Conservation (phyloP, 1,140 invertebrate species). For the Atta colombica region DNA sequence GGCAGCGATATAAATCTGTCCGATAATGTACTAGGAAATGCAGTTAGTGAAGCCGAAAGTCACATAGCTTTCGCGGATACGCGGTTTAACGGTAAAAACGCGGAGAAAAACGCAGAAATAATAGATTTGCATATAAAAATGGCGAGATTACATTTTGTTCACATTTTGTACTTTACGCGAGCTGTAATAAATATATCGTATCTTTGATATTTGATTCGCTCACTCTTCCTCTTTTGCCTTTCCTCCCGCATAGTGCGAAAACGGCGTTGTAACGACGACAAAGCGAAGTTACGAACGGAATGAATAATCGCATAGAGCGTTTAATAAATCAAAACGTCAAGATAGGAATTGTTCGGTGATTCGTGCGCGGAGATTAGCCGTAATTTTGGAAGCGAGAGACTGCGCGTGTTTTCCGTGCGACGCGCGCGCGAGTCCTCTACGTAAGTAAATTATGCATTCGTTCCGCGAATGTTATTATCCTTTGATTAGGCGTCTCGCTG, state of each 20-base stretch:
- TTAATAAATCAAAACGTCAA: slow-evolving; percentile 71
- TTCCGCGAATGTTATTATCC: slow-evolving; percentile 66
- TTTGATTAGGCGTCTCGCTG: slow-evolving; percentile 67
- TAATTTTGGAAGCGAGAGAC: slow-evolving; percentile 53
- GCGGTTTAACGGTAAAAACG: slow-evolving; percentile 27
- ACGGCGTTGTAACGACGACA: slow-evolving; percentile 10
- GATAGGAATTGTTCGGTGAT: slow-evolving; percentile 47
- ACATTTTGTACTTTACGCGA: slow-evolving; percentile 55
- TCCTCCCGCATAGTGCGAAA: not conserved
- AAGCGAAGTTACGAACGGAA: slow-evolving; percentile 51
- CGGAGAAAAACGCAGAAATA: slow-evolving; percentile 17
- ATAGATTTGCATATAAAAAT: slow-evolving; percentile 20
- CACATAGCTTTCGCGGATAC: slow-evolving; percentile 48
- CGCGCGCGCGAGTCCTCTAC: slow-evolving; percentile 12
- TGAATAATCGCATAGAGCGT: slow-evolving; percentile 53
- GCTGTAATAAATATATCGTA: slow-evolving; percentile 52
- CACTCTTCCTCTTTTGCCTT: not conserved
- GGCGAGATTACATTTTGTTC: slow-evolving; percentile 44
- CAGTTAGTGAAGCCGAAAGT: slow-evolving; percentile 71
- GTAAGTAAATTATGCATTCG: slow-evolving; percentile 71
- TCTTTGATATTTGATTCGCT: slow-evolving; percentile 35
- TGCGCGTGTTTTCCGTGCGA: slow-evolving; percentile 43
- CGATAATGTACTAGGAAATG: slow-evolving; percentile 73
- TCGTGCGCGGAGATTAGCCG: slow-evolving; percentile 63
- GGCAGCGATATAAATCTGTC: slow-evolving; percentile 74